Evolutionary conservation across 2,888 invertebrate species (phyloP).

Genomic region (Tridacna gigas): DNA sequence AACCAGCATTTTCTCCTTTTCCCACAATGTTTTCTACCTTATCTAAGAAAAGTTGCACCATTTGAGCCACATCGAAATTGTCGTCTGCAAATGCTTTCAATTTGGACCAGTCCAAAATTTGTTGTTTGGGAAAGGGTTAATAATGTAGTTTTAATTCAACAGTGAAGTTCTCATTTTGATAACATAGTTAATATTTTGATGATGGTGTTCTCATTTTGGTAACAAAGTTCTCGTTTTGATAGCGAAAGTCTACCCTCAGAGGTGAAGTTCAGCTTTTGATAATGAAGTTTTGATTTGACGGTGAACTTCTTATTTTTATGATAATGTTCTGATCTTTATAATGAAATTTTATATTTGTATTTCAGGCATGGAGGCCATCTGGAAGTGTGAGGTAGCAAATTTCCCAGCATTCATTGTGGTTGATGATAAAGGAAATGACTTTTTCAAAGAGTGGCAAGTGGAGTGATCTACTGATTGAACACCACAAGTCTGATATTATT

Average conservation of each 20-base stretch:
- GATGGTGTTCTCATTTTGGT: no score
- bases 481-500: no score
- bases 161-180: no score
- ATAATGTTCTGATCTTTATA: no score
- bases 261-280: no score
- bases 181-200: no score
- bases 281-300: background rate
- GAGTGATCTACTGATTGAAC: slow-evolving; percentile 68
- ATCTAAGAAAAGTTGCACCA: background rate
- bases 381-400: slow-evolving; percentile 84
- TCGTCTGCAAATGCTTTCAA: background rate
- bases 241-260: no score
- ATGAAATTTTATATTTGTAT: background rate
- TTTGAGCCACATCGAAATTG: background rate
- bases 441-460: slow-evolving; percentile 85
- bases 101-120: background rate
- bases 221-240: background rate
- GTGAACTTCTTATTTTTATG: background rate
- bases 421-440: slow-evolving; percentile 85
- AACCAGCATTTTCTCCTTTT: background rate
- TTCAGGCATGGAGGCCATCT: slow-evolving; percentile 85
- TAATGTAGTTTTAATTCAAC: no score
- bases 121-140: slow-evolving; percentile 1
- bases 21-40: background rate
- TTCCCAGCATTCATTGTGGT: slow-evolving; percentile 85